Conservation (phyloP, 2,797 vertebrate genomes). For the Enteromius mattozi region DNA sequence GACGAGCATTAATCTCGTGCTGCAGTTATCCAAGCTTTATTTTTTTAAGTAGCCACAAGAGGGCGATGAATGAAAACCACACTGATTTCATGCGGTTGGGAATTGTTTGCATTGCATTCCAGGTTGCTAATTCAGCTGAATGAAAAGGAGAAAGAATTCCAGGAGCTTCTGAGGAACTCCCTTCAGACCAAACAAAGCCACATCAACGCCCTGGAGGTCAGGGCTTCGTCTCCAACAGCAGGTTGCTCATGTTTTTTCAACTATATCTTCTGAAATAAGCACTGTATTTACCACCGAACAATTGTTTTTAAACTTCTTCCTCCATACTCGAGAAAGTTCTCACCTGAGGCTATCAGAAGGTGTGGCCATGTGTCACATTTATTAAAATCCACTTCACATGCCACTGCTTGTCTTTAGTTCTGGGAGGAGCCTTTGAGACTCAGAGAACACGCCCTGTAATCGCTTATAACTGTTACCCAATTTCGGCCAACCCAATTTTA, state of each 20-base stretch:
- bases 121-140: constrained; percentile 84
- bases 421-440: background rate
- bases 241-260: constrained; percentile 61
- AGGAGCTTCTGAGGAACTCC: constrained; percentile 74
- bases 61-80: constrained; percentile 14
- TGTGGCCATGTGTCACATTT: constrained; percentile 7
- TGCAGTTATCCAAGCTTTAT: background rate
- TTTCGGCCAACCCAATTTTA: constrained; percentile 7
- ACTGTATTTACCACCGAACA: background rate
- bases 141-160: constrained; percentile 85
- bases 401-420: constrained; percentile 53
- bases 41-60: constrained; percentile 7
- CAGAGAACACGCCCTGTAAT: constrained; percentile 19
- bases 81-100: background rate
- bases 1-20: background rate
- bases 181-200: constrained; percentile 68
- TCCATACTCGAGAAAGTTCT: background rate
- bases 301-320: constrained; percentile 3
- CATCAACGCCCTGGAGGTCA: constrained; percentile 59
- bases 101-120: constrained; percentile 50
- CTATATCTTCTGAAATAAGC: background rate
- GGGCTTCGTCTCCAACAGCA: background rate
- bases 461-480: constrained; percentile 15
- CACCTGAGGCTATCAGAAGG: background rate
- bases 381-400: constrained; percentile 42